Conservation (phyloP, 2,888 invertebrate species). For the Spilosoma lubricipeda region DNA sequence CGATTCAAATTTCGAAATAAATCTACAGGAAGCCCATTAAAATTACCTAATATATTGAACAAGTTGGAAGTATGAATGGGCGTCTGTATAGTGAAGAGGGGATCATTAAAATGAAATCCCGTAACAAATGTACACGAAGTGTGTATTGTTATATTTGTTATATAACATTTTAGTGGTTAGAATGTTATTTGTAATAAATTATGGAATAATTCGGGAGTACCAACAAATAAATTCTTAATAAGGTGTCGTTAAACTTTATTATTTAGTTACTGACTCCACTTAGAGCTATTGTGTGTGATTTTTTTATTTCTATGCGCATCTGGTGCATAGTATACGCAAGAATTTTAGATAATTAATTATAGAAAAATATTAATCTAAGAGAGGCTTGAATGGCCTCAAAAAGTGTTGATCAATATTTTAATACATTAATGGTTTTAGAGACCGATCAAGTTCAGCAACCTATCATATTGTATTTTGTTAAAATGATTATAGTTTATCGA, state of each 20-base stretch:
- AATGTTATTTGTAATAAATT: constrained; percentile 85
- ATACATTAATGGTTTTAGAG: background rate
- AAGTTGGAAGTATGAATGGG: constrained; percentile 57
- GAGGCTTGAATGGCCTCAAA: background rate
- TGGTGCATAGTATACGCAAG: constrained; percentile 56
- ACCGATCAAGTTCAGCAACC: background rate
- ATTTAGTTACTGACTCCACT: constrained; percentile 81
- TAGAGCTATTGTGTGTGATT: constrained; percentile 71
- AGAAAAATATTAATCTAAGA: background rate
- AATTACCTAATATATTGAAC: constrained; percentile 73
- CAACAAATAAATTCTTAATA: constrained; percentile 85
- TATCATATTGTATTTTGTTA: too few relatives aligned
- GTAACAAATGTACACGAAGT: constrained; percentile 72
- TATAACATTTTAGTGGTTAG: constrained; percentile 55
- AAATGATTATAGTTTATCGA: too few relatives aligned
- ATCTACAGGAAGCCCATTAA: constrained; percentile 67
- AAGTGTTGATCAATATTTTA: background rate
- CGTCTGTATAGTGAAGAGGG: constrained; percentile 50
- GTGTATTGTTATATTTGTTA: constrained; percentile 56
- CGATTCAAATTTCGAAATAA: constrained; percentile 60
- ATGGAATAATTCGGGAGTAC: constrained; percentile 78
- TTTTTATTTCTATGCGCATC: constrained; percentile 65
- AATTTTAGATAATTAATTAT: constrained; percentile 41
- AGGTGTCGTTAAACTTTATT: constrained; percentile 82
- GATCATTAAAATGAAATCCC: constrained; percentile 80